phyloP scores from a whole-genome alignment of 2,113 vertebrate genomes.

The Erythrolamprus reginae region DNA sequence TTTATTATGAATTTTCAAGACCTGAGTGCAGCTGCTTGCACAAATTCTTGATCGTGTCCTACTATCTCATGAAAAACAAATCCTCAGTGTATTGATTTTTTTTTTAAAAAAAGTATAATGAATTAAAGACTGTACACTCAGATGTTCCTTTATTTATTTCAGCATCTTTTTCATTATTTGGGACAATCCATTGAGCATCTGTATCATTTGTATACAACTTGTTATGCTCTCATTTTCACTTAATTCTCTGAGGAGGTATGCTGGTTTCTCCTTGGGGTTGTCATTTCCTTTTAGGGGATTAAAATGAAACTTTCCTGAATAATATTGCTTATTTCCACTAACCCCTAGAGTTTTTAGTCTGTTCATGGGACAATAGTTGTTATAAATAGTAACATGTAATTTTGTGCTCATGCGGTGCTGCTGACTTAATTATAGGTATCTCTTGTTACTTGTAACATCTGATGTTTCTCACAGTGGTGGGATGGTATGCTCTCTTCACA shows the following conservation, averaged over 20 bases:
- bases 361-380: constrained; percentile 12
- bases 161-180: background rate
- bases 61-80: constrained; percentile 6
- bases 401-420: constrained; percentile 30
- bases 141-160: constrained; percentile 11
- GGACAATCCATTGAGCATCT: background rate
- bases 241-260: constrained; percentile 13
- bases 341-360: constrained; percentile 24
- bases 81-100: constrained; percentile 8
- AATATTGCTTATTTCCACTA: background rate
- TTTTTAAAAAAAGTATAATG: constrained; percentile 36
- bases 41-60: constrained; percentile 11
- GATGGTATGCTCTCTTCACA: background rate
- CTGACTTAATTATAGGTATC: constrained; percentile 34
- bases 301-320: background rate
- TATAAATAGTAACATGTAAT: constrained; percentile 19
- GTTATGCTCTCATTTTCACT: constrained; percentile 26
- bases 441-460: constrained; percentile 14
- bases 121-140: constrained; percentile 11
- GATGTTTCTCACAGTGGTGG: constrained; percentile 7
- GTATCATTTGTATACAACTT: background rate
- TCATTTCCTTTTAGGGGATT: background rate
- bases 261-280: background rate
- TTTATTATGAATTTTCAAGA: background rate
- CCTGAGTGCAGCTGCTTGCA: background rate